These are phyloP conservation scores for Rhynchotus rufescens DNA, from an alignment of 2,797 vertebrate genomes.

Conservation along the genomic window DNA sequence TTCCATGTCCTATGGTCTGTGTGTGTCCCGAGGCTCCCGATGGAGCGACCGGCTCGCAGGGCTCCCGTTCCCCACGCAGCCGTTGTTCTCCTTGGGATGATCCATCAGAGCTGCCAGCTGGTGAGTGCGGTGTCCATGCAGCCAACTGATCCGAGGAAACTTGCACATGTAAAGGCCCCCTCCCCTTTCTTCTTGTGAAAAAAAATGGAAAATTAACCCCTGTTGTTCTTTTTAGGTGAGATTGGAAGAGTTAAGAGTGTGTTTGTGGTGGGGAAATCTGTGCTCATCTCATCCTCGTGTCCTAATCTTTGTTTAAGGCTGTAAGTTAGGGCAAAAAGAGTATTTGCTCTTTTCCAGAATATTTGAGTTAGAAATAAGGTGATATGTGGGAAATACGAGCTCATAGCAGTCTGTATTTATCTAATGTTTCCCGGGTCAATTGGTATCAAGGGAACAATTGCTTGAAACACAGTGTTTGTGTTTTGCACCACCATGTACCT, in stretches of 20 bases:
- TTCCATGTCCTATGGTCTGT: neutral
- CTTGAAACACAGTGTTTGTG: neutral
- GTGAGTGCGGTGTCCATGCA: constrained; percentile 35
- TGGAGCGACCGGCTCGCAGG: constrained; percentile 70
- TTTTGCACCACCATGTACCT: neutral
- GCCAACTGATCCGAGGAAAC: constrained; percentile 61
- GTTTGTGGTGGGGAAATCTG: neutral
- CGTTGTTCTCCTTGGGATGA: constrained; percentile 48
- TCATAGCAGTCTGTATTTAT: neutral
- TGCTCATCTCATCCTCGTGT: neutral
- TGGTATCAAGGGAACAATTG: neutral
- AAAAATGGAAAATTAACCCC: constrained; percentile 40
- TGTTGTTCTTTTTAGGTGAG: neutral
- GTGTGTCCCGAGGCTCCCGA: constrained; percentile 49
- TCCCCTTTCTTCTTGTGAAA: neutral
- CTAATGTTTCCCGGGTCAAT: too few species aligned
- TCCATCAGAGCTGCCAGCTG: constrained; percentile 64
- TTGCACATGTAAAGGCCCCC: constrained; percentile 3
- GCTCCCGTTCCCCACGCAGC: constrained; percentile 30
- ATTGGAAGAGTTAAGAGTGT: neutral
- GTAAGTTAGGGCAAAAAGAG: neutral
- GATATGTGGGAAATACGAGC: neutral
- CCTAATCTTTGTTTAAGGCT: neutral
- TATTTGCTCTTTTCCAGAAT: neutral
- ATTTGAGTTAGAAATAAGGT: neutral